Percentiles rank a stretch among this genome's conserved stretches.
Evolutionary conservation across 2,113 vertebrate genomes (phyloP).

Genomic region (Sphyrna mokarran): DNA sequence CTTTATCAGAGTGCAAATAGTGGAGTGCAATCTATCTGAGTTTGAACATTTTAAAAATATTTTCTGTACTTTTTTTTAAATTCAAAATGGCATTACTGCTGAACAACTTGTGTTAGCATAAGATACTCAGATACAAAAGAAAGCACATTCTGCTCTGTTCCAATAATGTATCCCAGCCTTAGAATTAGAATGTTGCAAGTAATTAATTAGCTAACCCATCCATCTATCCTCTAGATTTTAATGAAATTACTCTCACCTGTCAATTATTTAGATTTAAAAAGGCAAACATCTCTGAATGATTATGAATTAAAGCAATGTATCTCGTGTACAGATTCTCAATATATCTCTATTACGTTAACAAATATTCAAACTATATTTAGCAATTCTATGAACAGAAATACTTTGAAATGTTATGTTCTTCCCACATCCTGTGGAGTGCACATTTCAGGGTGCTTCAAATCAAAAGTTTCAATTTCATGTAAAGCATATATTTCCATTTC

Average conservation of each 20-base stretch:
- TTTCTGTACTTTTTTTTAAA: neutral
- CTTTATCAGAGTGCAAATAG: neutral
- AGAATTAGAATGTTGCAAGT: neutral
- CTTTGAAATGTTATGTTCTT: slow-evolving; percentile 19
- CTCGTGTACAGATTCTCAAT: neutral
- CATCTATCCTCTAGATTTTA: neutral
- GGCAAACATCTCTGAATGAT: neutral
- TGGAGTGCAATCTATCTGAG: neutral
- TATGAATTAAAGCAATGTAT: neutral
- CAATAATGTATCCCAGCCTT: neutral
- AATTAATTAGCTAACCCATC: neutral
- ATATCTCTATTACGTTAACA: neutral
- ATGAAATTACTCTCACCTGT: neutral
- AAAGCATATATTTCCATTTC: neutral
- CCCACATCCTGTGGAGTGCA: neutral
- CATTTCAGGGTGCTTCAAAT: neutral
- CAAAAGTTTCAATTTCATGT: slow-evolving; percentile 24
- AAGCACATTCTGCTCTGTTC: neutral
- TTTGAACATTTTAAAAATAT: neutral
- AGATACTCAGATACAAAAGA: neutral
- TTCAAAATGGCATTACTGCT: neutral
- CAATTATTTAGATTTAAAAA: neutral
- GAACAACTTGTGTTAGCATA: neutral
- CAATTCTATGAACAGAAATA: neutral
- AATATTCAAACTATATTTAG: slow-evolving; percentile 21